These are phyloP conservation scores for Coregonus sp. DNA, from an alignment of 2,797 vertebrate species.

Conservation along the genomic window DNA sequence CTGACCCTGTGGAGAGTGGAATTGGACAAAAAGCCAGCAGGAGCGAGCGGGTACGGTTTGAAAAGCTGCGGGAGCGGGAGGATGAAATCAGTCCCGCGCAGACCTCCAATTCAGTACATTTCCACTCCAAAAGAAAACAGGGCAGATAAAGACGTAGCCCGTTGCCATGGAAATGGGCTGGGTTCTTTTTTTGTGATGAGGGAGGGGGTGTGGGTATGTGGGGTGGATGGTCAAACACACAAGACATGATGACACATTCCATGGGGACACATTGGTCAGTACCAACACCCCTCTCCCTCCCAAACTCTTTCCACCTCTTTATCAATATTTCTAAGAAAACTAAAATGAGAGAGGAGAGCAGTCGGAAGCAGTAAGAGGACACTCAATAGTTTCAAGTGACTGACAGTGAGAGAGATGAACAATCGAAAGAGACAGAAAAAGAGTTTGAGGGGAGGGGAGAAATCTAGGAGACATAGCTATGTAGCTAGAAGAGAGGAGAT, in stretches of 20 bases:
- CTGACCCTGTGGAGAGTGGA: no score
- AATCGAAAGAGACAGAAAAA: conserved; percentile 14
- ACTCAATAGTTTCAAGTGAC: conserved; percentile 13
- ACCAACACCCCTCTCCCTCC: neutral
- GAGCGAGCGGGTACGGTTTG: no score
- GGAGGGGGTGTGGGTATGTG: conserved; percentile 19
- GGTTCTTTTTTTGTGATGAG: conserved; percentile 28
- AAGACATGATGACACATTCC: neutral
- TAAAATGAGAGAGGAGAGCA: neutral
- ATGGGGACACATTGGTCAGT: neutral
- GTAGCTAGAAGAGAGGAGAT: neutral
- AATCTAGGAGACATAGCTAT: neutral
- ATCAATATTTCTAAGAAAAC: neutral
- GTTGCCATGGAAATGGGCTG: conserved; percentile 39
- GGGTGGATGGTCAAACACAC: conserved; percentile 17
- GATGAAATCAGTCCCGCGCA: no score
- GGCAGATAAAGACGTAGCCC: conserved; percentile 11
- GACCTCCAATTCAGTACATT: neutral
- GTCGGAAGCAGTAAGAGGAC: neutral
- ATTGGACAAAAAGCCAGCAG: no score
- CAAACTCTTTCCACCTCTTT: neutral
- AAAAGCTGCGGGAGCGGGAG: no score
- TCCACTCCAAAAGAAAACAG: conserved; percentile 20
- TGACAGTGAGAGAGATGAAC: conserved; percentile 3
- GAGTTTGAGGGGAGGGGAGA: neutral